Evolutionary conservation across 2,888 invertebrate genomes (phyloP), one percentile per base, ranked within the genome.

Genomic region (Leptarthrus brevirostris): DNA sequence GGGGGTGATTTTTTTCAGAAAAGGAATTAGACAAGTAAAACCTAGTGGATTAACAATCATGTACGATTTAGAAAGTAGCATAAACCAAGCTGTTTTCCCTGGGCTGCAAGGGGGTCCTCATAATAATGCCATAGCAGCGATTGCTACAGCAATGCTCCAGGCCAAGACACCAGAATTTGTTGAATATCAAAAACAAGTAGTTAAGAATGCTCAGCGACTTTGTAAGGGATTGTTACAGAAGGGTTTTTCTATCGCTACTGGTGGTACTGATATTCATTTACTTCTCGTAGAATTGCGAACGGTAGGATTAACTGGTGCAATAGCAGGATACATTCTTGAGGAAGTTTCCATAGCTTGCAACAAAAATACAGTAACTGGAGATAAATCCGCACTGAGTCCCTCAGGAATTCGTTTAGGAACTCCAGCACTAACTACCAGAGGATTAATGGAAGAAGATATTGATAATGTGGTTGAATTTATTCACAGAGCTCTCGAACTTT

Each of bases 351-450:
- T 99, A 80, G 97, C 97, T 12, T 96, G 97, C 82, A 99, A 99
- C 84, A 99, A 99, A 86, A 99, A 99, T 84, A 98, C 92, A 1
- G 95, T 93, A 75, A 98, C 98, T 2, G 98, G 98, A 0, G 98
- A 99, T 84, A 97, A 94, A 84, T 97, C 96, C 80, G 97, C 98
- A 0, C 86, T 98, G 79, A 94, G 94, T 86, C 97, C 98, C 0
- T 96, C 96, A 78, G 98, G 98, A 26, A 92, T 98, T 72, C 88
- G 98, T 74, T 87, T 98, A 54, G 98, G 98, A 56, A 95, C 98
- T 0, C 97, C 98, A 0, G 98, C 98, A 0, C 86, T 98, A 18
- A 98, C 98, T 1, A 98, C 98, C 0, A 88, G 98, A 78, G 96
- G 96, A 14, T 85, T 98, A 6, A 89, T 90, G 76, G 97, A 97